phyloP scores from a whole-genome alignment of 2,888 invertebrate species.

The Cabera pusaria region DNA sequence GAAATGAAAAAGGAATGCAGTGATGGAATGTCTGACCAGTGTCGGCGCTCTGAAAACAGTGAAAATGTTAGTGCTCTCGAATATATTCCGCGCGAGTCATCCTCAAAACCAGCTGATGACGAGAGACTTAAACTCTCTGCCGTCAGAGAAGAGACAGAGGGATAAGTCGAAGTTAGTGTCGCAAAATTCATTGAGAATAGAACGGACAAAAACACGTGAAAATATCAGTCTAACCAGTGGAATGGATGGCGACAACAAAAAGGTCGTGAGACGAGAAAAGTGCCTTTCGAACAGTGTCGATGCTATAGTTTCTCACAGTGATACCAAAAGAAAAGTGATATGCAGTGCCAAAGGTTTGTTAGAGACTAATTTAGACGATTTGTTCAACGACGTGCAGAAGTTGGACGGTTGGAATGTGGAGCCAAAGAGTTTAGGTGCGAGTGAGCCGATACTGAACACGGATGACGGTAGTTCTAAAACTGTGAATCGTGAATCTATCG shows the following conservation, averaged over 20 bases:
- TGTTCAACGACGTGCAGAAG: conserved; percentile 67
- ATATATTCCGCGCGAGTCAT: conserved; percentile 72
- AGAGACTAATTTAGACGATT: conserved; percentile 80
- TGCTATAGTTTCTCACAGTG: conserved; percentile 61
- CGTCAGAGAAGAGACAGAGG: conserved; percentile 46
- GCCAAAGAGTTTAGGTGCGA: conserved; percentile 70
- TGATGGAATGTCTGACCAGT: conserved; percentile 79
- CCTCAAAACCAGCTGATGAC: conserved; percentile 61
- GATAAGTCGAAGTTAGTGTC: conserved; percentile 48
- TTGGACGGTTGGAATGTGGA: conserved; percentile 60
- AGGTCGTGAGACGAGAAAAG: conserved; percentile 56
- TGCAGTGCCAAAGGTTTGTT: conserved; percentile 82
- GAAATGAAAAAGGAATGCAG: conserved; percentile 77
- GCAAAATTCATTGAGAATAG: conserved; percentile 63
- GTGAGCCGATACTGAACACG: conserved; percentile 70
- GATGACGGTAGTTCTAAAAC: conserved; percentile 48
- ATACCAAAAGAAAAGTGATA: conserved; percentile 76
- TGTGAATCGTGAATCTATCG: conserved; percentile 63
- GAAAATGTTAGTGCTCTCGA: conserved; percentile 79
- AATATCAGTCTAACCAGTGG: conserved; percentile 51
- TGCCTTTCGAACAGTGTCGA: conserved; percentile 72
- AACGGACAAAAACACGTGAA: conserved; percentile 65
- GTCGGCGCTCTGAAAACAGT: conserved; percentile 71
- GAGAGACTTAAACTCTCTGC: conserved; percentile 47
- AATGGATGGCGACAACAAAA: conserved; percentile 46